Evolutionary conservation across 2,113 vertebrate species (phyloP), one percentile per base, ranked within the genome.

Genomic region (Oreochromis tanganicae): DNA sequence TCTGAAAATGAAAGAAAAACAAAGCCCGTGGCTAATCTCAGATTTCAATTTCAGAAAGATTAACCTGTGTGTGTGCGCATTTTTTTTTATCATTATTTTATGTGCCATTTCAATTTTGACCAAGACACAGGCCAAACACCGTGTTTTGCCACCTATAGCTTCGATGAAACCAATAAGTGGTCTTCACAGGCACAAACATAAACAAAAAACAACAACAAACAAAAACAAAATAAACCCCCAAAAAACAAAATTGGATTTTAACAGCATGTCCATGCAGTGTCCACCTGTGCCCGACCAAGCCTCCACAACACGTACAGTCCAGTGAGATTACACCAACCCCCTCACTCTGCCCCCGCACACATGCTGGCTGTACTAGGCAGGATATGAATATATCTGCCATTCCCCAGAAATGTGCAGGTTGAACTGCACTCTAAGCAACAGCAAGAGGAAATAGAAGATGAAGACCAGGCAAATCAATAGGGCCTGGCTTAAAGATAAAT

Each of bases 341-440:
- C 90, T 87, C 93, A 87, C 55, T 84, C 92, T 85, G 85, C 92
- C 89, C 91, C 83, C 89, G 75, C 92, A 91, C 92, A 93, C 91
- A 92, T 89, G 89, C 81, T 90, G 57, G 85, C 87, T 93, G 84
- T 61, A 85, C 57, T 55, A 87, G 82, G 90, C 85, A 88, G 84
- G 82, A 92, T 78, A 78, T 78, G 73, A 78, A 52, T 78, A 52
- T 78, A 50, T 5, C 46, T 78, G 73, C 73, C 73, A 19, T 78
- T 78, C 17, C 24, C 73, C 73, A 78, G 73, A 50, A 78, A 50
- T 78, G 73, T 32, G 73, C 46, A 78, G 73, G 73, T 78, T 52
- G 46, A 78, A 32, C 73, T 78, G 10, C 73, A 78, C 46, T 78
- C 73, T 78, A 50, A 75, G 24, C 68, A 48, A 52, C 27, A 78